A percentile compares a stretch with the other conserved stretches of the same genome.
These are phyloP conservation scores for Natator depressus DNA, from an alignment of 2,113 vertebrate genomes.

Conservation along the genomic window DNA sequence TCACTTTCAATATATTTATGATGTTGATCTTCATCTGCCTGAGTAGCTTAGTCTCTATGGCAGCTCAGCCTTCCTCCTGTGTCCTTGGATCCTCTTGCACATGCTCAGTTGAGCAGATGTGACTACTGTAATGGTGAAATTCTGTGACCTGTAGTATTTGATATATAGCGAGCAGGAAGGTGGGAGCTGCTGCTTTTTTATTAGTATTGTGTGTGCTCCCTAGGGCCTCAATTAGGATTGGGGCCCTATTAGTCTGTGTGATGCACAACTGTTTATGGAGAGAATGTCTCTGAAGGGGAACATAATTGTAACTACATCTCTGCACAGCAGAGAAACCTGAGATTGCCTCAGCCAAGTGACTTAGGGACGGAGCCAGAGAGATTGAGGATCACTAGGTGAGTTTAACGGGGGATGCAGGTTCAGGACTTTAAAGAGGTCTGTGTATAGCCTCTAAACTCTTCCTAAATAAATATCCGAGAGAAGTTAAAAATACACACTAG, in stretches of 20 bases:
- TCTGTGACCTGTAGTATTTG: neutral
- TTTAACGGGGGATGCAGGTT: neutral
- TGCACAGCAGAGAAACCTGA: neutral
- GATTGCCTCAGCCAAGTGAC: neutral
- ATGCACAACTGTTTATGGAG: neutral
- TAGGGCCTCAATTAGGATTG: accelerated
- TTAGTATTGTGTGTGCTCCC: neutral
- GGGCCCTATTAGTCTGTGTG: neutral
- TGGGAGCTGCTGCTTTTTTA: neutral
- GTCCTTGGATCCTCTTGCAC: neutral
- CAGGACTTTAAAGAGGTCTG: neutral
- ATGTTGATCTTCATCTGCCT: neutral
- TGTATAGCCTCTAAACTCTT: neutral
- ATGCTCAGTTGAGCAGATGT: neutral
- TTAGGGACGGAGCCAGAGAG: neutral
- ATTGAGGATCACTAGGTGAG: neutral
- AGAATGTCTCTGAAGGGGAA: neutral
- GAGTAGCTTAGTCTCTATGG: neutral
- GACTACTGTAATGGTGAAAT: accelerated
- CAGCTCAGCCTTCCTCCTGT: accelerated
- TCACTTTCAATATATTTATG: neutral
- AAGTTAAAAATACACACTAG: neutral
- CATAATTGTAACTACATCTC: neutral
- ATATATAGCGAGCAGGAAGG: neutral
- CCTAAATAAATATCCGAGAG: neutral